phyloP scores from a whole-genome alignment of 2,797 vertebrate genomes.

The Siniperca undulata region DNA sequence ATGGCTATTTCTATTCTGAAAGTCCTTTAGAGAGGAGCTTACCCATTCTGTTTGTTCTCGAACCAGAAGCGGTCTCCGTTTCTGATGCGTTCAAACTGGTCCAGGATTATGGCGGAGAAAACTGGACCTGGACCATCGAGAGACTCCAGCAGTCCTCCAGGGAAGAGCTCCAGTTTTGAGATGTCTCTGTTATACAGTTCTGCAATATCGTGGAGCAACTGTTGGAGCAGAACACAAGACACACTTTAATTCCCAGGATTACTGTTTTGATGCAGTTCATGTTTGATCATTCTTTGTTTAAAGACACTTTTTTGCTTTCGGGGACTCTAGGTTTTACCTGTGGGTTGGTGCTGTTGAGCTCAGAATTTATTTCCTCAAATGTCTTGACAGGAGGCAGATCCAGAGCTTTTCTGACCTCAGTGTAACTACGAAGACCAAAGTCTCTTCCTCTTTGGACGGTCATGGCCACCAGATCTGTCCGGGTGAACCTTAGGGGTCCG shows the following conservation, averaged over 20 bases:
- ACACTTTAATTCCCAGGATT: constrained; percentile 18
- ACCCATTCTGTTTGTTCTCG: constrained; percentile 95
- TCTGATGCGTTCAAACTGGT: constrained; percentile 93
- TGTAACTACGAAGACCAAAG: constrained; percentile 93
- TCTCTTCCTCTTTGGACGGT: constrained; percentile 93
- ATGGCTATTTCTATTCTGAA: not conserved
- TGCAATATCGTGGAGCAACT: constrained; percentile 82
- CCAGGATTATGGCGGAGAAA: constrained; percentile 89
- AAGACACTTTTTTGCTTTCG: not conserved
- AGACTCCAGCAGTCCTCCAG: constrained; percentile 91
- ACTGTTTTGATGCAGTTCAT: not conserved
- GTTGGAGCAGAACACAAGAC: constrained; percentile 23
- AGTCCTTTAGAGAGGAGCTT: constrained; percentile 31
- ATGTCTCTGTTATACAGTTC: constrained; percentile 86
- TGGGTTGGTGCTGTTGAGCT: constrained; percentile 74
- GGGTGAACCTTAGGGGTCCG: constrained; percentile 89
- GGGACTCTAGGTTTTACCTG: constrained; percentile 71
- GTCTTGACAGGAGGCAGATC: constrained; percentile 77
- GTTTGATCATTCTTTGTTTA: constrained; percentile 3
- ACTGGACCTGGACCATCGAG: constrained; percentile 85
- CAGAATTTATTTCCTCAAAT: constrained; percentile 87
- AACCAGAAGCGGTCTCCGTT: constrained; percentile 99
- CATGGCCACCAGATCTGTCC: constrained; percentile 90
- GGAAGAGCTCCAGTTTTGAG: constrained; percentile 91
- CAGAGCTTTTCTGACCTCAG: constrained; percentile 84